Conservation (phyloP, 2,888 invertebrate species). For the Autographa gamma region DNA sequence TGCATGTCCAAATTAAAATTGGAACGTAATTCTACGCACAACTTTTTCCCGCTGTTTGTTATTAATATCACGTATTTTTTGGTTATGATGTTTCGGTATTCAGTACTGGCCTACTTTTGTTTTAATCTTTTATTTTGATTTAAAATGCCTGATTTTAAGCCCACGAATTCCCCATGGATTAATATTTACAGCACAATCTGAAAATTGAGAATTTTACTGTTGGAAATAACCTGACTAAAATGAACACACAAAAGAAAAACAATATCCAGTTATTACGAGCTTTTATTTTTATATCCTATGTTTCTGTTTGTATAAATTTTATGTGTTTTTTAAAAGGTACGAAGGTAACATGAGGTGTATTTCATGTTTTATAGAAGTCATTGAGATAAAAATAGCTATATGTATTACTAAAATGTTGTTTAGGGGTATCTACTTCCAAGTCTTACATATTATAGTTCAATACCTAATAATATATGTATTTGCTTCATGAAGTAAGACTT, state of each 20-base stretch:
- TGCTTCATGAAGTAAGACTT: too few species aligned
- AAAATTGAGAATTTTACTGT: not conserved
- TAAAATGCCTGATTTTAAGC: conserved; percentile 1
- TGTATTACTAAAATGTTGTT: not conserved
- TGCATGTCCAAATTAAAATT: conserved; percentile 5
- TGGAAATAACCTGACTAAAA: not conserved
- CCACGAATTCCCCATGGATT: not conserved
- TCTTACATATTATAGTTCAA: too few species aligned
- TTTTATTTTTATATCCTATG: not conserved
- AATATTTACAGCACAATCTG: conserved; percentile 7
- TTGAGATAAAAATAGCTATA: not conserved
- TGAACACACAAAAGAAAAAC: not conserved
- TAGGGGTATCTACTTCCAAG: too few species aligned
- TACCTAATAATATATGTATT: too few species aligned
- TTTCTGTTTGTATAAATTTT: not conserved
- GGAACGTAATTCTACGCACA: not conserved
- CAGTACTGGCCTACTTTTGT: not conserved
- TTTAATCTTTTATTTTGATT: conserved; percentile 3
- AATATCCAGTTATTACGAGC: not conserved
- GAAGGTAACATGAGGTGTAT: not conserved
- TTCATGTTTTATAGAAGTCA: not conserved
- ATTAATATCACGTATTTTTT: conserved; percentile 7
- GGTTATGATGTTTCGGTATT: conserved; percentile 8
- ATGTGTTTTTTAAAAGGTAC: not conserved
- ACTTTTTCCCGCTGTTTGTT: not conserved